Evolutionary conservation across 2,888 invertebrate species (phyloP).

Genomic region (Luffia ferchaultella): DNA sequence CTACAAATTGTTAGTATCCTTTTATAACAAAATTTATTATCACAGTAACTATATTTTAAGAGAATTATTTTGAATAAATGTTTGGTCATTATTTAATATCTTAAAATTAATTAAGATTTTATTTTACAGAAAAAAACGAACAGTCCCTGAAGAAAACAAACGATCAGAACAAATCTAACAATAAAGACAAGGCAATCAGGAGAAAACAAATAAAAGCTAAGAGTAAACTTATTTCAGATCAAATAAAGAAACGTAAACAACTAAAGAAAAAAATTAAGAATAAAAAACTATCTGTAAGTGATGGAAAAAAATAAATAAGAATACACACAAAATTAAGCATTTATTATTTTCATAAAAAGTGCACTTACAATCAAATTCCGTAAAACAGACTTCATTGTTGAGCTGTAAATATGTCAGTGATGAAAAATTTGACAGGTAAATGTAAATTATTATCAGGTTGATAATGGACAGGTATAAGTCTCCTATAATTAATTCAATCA

Average conservation of each 20-base stretch:
- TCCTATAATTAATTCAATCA: too few species aligned
- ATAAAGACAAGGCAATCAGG: conserved; percentile 48
- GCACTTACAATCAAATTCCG: background rate
- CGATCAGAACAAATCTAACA: conserved; percentile 18
- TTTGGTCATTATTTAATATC: too few species aligned
- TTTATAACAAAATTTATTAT: too few species aligned
- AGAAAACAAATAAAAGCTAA: conserved; percentile 56
- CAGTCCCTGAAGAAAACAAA: conserved; percentile 14
- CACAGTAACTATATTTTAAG: too few species aligned
- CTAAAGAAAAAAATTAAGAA: conserved; percentile 33
- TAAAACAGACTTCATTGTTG: background rate
- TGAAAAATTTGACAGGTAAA: too few species aligned
- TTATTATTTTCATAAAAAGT: conserved; percentile 4
- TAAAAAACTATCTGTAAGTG: background rate
- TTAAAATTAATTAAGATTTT: conserved; percentile 4
- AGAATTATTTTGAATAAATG: too few species aligned
- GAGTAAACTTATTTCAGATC: conserved; percentile 50
- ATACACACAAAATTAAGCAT: background rate
- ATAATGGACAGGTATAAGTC: too few species aligned
- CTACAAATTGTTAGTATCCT: too few species aligned
- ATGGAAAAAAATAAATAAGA: background rate
- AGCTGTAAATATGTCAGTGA: too few species aligned
- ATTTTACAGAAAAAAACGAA: conserved; percentile 21
- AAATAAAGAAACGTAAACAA: conserved; percentile 53
- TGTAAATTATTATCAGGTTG: too few species aligned